Evolutionary conservation across 2,888 invertebrate genomes (phyloP), one percentile per base, ranked within the genome.

Genomic region (Microplitis manilae): DNA sequence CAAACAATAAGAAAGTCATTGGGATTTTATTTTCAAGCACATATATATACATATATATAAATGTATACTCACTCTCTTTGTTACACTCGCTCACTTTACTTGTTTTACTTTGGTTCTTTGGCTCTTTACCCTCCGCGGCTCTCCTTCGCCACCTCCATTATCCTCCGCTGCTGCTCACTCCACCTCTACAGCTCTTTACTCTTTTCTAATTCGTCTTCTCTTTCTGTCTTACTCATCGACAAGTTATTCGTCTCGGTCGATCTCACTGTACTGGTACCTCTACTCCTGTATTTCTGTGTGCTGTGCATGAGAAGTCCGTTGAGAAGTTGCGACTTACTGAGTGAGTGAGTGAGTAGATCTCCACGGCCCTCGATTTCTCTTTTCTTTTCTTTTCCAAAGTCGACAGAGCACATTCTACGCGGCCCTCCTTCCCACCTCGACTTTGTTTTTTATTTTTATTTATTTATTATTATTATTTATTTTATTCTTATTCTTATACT

Each of bases 291-390:
- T 50, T 50, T 50, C 9, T 50, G 50, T 50, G 50, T 50, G 50
- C 50, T 50, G 50, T 50, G 50, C 50, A 50, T 50, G 50, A 50
- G 50, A 50, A 50, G 50, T 50, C 50, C 50, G 50, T 50, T 50
- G 50, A 50, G 50, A 50, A 50, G 50, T 50, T 50, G 50, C 50
- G 50, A 50, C 50, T 50, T 13, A 50, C 50, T 50, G 50, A 50
- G 50, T 50, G 50, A 50, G 50, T 83, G 50, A 50, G 50, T 50
- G 50, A 50, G 50, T 65, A 38, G 30, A 38, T 65, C 20, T 20
- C 65, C 9, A 50, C 80, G 79, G 80, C 76, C 80, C 81, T 80
- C 84, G 84, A 84, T 84, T 84, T 84, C 84, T 83, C 84, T 84
- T 84, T 84, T 81, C 69, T 82, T 82, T 84, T 81, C 81, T 73